Percentiles rank a stretch among this genome's conserved stretches.
phyloP scores from a whole-genome alignment of 2,888 invertebrate genomes.

The Ramazzottius varieornatus region DNA sequence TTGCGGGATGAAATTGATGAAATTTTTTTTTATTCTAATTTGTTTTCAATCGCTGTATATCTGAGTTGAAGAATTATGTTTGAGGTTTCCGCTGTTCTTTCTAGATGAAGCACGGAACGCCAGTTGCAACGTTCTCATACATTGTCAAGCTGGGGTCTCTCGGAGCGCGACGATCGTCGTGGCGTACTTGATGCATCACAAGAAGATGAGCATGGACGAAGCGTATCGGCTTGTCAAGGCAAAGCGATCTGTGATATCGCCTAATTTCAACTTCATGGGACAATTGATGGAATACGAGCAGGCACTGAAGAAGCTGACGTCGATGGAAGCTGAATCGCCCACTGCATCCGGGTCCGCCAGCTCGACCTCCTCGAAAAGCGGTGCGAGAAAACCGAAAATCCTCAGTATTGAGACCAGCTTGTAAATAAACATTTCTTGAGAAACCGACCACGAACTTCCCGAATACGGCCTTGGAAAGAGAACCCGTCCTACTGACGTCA shows the following conservation, averaged over 20 bases:
- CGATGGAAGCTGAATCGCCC: background rate
- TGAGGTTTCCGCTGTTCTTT: too few relatives aligned
- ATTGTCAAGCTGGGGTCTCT: slow-evolving; percentile 83
- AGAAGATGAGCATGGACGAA: slow-evolving; percentile 50
- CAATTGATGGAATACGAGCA: slow-evolving; percentile 61
- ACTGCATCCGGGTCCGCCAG: too few relatives aligned
- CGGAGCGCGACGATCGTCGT: slow-evolving; percentile 79
- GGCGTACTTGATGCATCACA: slow-evolving; percentile 72
- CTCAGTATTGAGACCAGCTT: slow-evolving; percentile 1
- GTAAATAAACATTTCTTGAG: background rate
- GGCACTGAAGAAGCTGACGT: slow-evolving; percentile 23
- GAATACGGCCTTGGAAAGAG: background rate
- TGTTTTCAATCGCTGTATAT: too few relatives aligned
- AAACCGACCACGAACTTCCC: background rate
- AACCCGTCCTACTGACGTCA: too few relatives aligned
- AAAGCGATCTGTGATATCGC: slow-evolving; percentile 64
- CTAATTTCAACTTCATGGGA: slow-evolving; percentile 75
- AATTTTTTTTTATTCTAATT: too few relatives aligned
- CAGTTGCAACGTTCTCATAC: slow-evolving; percentile 51
- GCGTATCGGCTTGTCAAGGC: slow-evolving; percentile 62
- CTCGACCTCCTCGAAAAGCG: background rate
- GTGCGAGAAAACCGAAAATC: background rate
- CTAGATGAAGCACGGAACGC: slow-evolving; percentile 42
- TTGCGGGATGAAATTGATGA: too few relatives aligned
- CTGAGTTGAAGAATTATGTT: too few relatives aligned